Base-by-base conservation (phyloP, 23 tunicate species). In the Phallusia fumigata region DNA sequence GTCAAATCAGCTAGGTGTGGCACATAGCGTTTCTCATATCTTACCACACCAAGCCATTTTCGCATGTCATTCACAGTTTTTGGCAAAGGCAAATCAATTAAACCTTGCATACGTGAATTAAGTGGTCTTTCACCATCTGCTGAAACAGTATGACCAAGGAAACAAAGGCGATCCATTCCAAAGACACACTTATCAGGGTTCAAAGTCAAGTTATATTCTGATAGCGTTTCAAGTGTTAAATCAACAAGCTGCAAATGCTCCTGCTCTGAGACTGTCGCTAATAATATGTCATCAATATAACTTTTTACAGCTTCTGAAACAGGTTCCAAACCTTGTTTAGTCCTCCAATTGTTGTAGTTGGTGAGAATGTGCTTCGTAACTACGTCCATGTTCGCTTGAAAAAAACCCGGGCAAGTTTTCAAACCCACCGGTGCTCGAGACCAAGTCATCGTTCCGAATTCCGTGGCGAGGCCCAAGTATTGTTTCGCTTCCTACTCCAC, bases 381-480 rank as follows among this genome's bases (percentile, higher is more conserved):
- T 1, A 58, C 69, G 13, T 58, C 69, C 69, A 58, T 6, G 16
- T 13, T 6, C 11, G 69, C 69, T 24, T 58, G 69, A 58, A 21
- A 58, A 11, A 13, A 1, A 8, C 69, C 69, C 3, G 69, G 69
- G 1, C 15, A 1, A 1, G 69, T 21, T 5, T 24, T 22, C 3
- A 58, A 21, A 21, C 69, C 69, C 69, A 58, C 13, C 28, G 69
- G 69, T 1, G 69, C 69, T 58, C 13, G 8, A 13, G 8, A 6
- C 69, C 69, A 58, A 1, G 69, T 6, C 69, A 58, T 21, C 69
- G 69, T 58, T 24, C 69, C 69, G 69, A 58, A 58, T 58, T 58
- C 69, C 8, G 69, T 58, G 15, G 69, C 69, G 15, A 58, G 28
- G 1, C 16, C 69, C 26, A 8, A 24, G 13, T 58, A 58, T 24